These are phyloP conservation scores for Gastrophysa polygoni DNA, from an alignment of 2,888 invertebrate genomes.

Conservation along the genomic window DNA sequence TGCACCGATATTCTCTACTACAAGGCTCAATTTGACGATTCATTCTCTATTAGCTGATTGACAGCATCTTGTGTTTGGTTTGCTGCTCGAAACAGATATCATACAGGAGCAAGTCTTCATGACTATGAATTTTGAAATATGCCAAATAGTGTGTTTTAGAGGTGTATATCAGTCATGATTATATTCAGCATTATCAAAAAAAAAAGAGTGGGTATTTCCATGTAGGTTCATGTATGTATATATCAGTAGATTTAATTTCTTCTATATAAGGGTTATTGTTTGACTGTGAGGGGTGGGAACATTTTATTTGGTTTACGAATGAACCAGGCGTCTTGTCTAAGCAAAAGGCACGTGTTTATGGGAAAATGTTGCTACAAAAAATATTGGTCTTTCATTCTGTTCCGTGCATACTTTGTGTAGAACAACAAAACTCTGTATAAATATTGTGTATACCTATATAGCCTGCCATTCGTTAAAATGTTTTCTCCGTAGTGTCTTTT, in stretches of 20 bases:
- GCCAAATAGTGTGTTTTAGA: no score
- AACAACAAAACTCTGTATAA: constrained; percentile 48
- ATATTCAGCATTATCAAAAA: no score
- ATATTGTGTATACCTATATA: neutral
- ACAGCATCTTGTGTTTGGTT: no score
- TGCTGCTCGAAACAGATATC: no score
- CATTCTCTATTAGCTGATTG: no score
- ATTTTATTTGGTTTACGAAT: constrained; percentile 41
- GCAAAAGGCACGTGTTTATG: constrained; percentile 52
- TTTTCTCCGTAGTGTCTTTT: constrained; percentile 18
- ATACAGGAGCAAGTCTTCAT: no score
- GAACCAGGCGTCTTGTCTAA: constrained; percentile 47
- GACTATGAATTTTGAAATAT: no score
- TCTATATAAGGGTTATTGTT: neutral
- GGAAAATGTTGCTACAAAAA: constrained; percentile 54
- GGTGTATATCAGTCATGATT: no score
- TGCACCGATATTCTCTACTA: no score
- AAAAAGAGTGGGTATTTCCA: neutral
- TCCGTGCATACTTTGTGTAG: constrained; percentile 58
- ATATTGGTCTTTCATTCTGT: constrained; percentile 59
- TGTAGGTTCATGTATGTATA: neutral
- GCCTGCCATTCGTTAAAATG: constrained; percentile 22
- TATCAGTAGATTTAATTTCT: neutral
- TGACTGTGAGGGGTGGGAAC: constrained; percentile 20
- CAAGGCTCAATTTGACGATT: no score